Evolutionary conservation across 2,797 vertebrate genomes (phyloP).

Genomic region (Melopsittacus undulatus): DNA sequence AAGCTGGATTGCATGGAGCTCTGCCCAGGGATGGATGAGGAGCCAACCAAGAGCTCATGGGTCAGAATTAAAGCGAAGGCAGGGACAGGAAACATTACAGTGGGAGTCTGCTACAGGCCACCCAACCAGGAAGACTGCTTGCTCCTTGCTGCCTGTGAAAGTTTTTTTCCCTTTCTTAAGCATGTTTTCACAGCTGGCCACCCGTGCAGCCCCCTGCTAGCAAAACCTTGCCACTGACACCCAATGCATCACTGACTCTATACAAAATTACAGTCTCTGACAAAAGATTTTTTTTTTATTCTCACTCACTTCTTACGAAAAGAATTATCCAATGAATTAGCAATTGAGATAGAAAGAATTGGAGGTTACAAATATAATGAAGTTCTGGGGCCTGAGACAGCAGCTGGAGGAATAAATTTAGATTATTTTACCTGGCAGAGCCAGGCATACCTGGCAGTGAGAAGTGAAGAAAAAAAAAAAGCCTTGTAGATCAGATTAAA

Average conservation of each 20-base stretch:
- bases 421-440: background rate
- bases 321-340: background rate
- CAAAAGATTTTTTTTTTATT: background rate
- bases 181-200: background rate
- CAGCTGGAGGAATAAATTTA: background rate
- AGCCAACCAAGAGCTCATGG: background rate
- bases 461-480: background rate
- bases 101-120: background rate
- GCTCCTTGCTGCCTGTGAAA: background rate
- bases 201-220: background rate
- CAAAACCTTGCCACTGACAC: background rate
- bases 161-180: background rate
- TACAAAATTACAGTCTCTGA: background rate
- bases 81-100: background rate
- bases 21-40: background rate
- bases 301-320: background rate
- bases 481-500: background rate
- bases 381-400: background rate
- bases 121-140: background rate
- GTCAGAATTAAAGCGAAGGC: background rate
- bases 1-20: background rate
- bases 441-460: background rate
- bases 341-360: background rate
- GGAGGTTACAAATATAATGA: background rate
- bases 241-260: background rate